Evolutionary conservation across 2,113 vertebrate species (phyloP), one percentile per base, ranked within the genome.

Genomic region (Chitala chitala): DNA sequence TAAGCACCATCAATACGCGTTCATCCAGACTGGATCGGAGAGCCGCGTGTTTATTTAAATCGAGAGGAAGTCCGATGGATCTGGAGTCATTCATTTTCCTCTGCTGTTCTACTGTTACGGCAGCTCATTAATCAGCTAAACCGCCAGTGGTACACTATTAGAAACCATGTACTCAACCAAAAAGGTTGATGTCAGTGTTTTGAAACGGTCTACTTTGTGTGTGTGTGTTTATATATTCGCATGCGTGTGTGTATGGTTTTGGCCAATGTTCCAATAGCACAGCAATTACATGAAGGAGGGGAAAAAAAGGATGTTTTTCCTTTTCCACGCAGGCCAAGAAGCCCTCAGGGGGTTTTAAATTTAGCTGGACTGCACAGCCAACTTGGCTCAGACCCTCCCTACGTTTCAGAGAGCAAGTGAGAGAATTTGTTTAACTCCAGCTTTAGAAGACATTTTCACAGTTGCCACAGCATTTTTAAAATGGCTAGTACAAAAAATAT

Each of bases 261-360:
- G 17, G 22, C 22, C 6, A n/a, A 33, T 13, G 69, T 72, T 72
- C 46, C 36, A 29, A 72, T 58, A 58, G 68, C 13, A 29, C 68
- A 69, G 44, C 13, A 56, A 56, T 24, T 56, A 24, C 54, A 56
- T 24, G 22, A 9, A n/a, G n/a, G n/a, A n/a, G 13, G 61, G 42
- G 24, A 8, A 59, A 24, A 33, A 38, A n/a, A 53, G 48, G 31
- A 53, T 54, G 20, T 51, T 66, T 68, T 48, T 1, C 9, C 22
- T 31, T 31, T 58, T 58, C 31, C 68, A 51, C 36, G 51, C 48
- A 59, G 36, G 13, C 24, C 24, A 8, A 59, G 38, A 29, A 5
- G 24, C 40, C 36, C 40, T 36, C 38, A 42, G 33, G 24, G 56
- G 17, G 55, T 46, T 40, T 72, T 61, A 72, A 72, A 72, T 72